Percentiles rank a stretch among this genome's conserved stretches.
Conservation (phyloP, 2,113 vertebrate genomes). For the Paraplagusia blochii region DNA sequence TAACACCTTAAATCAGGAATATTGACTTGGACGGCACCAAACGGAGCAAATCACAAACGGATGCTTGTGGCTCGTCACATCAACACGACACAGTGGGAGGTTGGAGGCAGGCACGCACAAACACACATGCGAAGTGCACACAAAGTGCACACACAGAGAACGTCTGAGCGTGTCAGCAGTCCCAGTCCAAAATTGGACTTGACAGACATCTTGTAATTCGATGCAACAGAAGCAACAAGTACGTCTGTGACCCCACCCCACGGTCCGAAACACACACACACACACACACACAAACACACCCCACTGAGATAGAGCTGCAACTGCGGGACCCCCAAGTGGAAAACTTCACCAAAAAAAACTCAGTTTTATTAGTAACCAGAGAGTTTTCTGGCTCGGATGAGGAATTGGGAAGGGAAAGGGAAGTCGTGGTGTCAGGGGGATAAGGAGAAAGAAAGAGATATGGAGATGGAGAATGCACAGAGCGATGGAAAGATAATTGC, state of each 20-base stretch:
- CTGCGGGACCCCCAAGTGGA: constrained; percentile 41
- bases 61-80: constrained; percentile 62
- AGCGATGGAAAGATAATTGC: constrained; percentile 61
- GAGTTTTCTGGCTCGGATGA: constrained; percentile 31
- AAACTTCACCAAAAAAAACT: constrained; percentile 59
- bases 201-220: constrained; percentile 78
- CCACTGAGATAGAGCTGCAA: constrained; percentile 53
- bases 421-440: background rate
- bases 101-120: constrained; percentile 60
- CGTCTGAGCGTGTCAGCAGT: constrained; percentile 70
- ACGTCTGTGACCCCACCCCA: constrained; percentile 53
- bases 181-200: constrained; percentile 72
- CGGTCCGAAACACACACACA: constrained; percentile 35
- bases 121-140: constrained; percentile 57
- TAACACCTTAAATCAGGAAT: constrained; percentile 10
- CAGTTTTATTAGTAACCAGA: constrained; percentile 49
- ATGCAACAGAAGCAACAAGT: constrained; percentile 75
- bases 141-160: constrained; percentile 66
- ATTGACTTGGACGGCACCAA: constrained; percentile 15
- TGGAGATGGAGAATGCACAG: constrained; percentile 16
- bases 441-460: constrained; percentile 19
- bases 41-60: constrained; percentile 51
- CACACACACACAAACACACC: constrained; percentile 17
- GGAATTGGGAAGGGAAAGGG: background rate
- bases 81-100: constrained; percentile 63